Conservation (phyloP, 2,888 invertebrate species). For the Tipula vernalis region DNA sequence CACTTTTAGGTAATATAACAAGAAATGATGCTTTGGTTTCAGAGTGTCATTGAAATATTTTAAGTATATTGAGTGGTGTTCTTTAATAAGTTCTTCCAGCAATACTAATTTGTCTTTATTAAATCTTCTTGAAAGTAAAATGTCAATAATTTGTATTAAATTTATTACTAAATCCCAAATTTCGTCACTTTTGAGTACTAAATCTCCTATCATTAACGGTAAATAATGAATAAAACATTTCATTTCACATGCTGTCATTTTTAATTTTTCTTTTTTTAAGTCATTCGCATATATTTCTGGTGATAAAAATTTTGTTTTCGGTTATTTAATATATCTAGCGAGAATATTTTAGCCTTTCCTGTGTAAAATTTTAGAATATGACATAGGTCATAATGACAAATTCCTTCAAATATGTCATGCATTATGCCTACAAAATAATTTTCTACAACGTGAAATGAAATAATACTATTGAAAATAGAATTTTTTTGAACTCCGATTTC, state of each 20-base stretch:
- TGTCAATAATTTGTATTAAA: not conserved
- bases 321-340: not conserved
- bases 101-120: not conserved
- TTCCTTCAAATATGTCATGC: too few relatives aligned
- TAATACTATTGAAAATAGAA: not conserved
- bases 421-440: not conserved
- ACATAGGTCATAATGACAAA: not conserved
- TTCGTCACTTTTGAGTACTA: not conserved
- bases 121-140: not conserved
- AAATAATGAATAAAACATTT: too few relatives aligned
- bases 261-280: not conserved
- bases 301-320: not conserved
- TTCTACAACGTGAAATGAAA: not conserved
- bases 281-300: constrained; percentile 6
- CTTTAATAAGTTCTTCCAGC: too few relatives aligned
- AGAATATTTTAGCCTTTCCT: not conserved
- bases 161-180: not conserved
- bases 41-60: not conserved
- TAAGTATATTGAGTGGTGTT: too few relatives aligned
- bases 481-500: not conserved
- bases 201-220: not conserved
- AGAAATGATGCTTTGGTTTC: not conserved
- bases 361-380: not conserved
- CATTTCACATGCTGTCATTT: too few relatives aligned
- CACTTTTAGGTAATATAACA: not conserved